Conservation (phyloP, 2,113 vertebrate genomes). For the Porphyrio hochstetteri region DNA sequence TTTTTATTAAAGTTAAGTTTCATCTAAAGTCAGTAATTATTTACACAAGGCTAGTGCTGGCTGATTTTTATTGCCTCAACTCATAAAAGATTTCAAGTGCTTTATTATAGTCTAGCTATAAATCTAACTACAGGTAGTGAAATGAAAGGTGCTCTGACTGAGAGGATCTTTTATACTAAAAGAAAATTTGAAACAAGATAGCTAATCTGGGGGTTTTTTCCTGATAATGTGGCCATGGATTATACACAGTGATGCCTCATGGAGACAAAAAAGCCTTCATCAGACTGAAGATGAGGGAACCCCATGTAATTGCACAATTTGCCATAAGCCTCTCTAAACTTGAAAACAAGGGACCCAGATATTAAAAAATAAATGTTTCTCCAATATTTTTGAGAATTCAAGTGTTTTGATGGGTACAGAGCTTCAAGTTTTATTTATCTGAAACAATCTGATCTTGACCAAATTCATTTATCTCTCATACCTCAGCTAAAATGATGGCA, state of each 20-base stretch:
- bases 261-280: neutral
- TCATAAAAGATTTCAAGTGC: neutral
- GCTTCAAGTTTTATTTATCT: neutral
- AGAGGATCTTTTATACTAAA: neutral
- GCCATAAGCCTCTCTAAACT: neutral
- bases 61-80: neutral
- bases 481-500: neutral
- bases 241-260: neutral
- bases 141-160: neutral
- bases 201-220: neutral
- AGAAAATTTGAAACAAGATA: neutral
- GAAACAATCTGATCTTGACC: neutral
- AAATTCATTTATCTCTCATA: neutral
- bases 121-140: neutral
- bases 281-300: neutral
- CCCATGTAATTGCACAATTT: neutral
- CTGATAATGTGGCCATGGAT: fast-evolving
- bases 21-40: neutral
- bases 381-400: neutral
- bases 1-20: neutral
- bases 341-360: neutral
- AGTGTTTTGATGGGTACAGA: neutral
- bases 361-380: neutral
- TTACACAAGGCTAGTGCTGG: neutral
- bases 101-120: neutral